A percentile compares a stretch with the other conserved stretches of the same genome.
phyloP scores from a whole-genome alignment of 2,113 vertebrate species.

The Setophaga coronata region DNA sequence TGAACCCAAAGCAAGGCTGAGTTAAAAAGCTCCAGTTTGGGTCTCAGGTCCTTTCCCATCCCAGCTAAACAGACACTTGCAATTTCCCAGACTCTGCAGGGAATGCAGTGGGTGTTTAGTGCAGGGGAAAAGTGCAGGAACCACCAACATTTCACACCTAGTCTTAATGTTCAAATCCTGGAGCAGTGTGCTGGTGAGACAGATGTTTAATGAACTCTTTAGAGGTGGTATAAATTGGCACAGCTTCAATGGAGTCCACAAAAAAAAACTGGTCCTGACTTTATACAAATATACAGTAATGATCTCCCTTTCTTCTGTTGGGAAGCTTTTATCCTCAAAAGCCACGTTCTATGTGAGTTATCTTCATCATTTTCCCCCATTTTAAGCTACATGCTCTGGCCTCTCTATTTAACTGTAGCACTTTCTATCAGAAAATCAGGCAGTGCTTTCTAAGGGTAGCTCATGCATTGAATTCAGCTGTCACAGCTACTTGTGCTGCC shows the following conservation, averaged over 20 bases:
- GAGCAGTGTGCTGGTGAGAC: not conserved
- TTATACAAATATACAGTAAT: not conserved
- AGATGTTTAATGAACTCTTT: not conserved
- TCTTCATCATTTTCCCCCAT: not conserved
- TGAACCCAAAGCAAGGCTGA: not conserved
- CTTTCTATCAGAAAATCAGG: not conserved
- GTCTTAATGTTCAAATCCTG: not conserved
- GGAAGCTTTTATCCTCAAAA: constrained; percentile 17
- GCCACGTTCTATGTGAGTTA: not conserved
- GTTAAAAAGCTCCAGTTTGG: not conserved
- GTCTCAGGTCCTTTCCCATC: not conserved
- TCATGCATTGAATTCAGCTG: not conserved
- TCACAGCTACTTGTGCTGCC: not conserved
- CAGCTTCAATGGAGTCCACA: not conserved
- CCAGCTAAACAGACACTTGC: not conserved
- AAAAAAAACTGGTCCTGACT: not conserved
- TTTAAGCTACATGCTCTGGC: not conserved
- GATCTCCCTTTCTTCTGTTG: not conserved
- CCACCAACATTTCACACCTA: not conserved
- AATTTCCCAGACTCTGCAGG: not conserved
- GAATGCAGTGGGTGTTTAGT: accelerated
- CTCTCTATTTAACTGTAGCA: not conserved
- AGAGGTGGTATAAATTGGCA: not conserved
- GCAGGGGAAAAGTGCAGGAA: not conserved
- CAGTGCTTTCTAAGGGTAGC: not conserved